These are phyloP conservation scores for Caprella mutica DNA, from an alignment of 2,888 invertebrate species.

Conservation along the genomic window DNA sequence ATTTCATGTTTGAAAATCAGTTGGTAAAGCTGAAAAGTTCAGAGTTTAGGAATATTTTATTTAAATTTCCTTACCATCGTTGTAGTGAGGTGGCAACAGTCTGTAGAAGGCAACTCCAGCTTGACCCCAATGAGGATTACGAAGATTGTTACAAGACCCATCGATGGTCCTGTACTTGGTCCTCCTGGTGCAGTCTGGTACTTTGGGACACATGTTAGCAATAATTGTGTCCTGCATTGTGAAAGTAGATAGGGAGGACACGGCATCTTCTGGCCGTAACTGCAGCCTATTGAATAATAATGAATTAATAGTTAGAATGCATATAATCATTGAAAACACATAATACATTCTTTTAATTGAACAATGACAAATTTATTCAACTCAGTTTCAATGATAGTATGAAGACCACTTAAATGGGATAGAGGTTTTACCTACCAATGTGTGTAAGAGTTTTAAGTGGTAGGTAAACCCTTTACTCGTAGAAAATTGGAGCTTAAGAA, in stretches of 20 bases:
- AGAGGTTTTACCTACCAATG: too few species aligned
- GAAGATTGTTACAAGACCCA: constrained; percentile 38
- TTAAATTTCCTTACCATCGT: constrained; percentile 37
- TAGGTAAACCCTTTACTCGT: too few species aligned
- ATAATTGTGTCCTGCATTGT: constrained; percentile 41
- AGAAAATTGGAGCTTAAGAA: too few species aligned
- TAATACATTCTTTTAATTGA: too few species aligned
- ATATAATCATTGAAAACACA: neutral
- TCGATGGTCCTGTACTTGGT: constrained; percentile 32
- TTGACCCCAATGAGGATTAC: constrained; percentile 37
- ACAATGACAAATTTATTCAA: too few species aligned
- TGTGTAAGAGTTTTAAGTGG: too few species aligned
- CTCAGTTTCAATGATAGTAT: too few species aligned
- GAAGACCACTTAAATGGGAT: too few species aligned
- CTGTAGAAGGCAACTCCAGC: constrained; percentile 37
- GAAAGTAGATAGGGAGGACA: constrained; percentile 40
- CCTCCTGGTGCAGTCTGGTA: constrained; percentile 35
- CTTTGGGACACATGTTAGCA: constrained; percentile 40
- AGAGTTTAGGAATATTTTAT: too few species aligned
- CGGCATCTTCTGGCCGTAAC: constrained; percentile 37
- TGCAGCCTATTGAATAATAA: neutral
- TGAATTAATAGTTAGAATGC: neutral
- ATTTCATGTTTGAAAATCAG: too few species aligned
- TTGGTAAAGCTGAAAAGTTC: too few species aligned
- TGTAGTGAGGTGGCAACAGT: constrained; percentile 37